A percentile compares a stretch with the other conserved stretches of the same genome.
Evolutionary conservation across 2,797 vertebrate genomes (phyloP).

Genomic region (Hylomyscus alleni): DNA sequence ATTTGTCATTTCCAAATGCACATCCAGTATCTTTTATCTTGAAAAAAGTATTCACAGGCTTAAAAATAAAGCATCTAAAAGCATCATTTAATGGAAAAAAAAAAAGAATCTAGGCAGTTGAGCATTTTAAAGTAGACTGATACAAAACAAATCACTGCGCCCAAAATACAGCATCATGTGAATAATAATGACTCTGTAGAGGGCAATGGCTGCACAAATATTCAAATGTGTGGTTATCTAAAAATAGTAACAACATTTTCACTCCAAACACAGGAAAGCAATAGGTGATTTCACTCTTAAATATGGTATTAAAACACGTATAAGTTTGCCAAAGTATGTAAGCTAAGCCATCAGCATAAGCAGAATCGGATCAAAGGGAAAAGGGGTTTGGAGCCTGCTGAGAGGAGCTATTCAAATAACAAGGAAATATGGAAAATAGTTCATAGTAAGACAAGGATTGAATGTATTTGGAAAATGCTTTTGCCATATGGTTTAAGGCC

Average conservation of each 20-base stretch:
- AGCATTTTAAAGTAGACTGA: conserved; percentile 68
- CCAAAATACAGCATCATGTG: conserved; percentile 44
- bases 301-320: conserved; percentile 71
- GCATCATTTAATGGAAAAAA: conserved; percentile 58
- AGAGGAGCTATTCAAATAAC: conserved; percentile 52
- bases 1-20: conserved; percentile 67
- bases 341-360: conserved; percentile 49
- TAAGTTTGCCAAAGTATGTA: conserved; percentile 50
- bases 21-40: conserved; percentile 40
- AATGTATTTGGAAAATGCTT: conserved; percentile 69
- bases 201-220: conserved; percentile 58
- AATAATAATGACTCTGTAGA: conserved; percentile 62
- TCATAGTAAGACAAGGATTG: conserved; percentile 68
- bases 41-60: neutral
- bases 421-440: conserved; percentile 59
- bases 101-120: conserved; percentile 49
- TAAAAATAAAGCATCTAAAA: conserved; percentile 68
- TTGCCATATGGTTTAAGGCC: conserved; percentile 73
- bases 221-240: conserved; percentile 44
- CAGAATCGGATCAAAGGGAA: conserved; percentile 62
- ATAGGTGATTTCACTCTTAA: conserved; percentile 73
- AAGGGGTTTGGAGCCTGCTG: conserved; percentile 45
- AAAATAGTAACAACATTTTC: conserved; percentile 71
- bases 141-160: conserved; percentile 62
- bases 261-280: conserved; percentile 45